Conservation (phyloP, 2,888 invertebrate genomes). For the Miltochrista miniata region DNA sequence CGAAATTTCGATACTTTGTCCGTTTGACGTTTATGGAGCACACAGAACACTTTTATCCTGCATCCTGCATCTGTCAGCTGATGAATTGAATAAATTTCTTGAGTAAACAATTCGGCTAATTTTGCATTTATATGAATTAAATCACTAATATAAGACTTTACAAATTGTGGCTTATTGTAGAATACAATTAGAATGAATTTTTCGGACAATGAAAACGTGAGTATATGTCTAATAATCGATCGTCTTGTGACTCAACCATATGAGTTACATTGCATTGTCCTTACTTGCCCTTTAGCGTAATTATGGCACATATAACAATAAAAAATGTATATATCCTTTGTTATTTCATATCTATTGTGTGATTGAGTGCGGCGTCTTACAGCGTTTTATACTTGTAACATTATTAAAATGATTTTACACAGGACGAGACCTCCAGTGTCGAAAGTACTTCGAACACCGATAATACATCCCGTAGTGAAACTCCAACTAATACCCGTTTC, state of each 20-base stretch:
- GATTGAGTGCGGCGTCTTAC: neutral
- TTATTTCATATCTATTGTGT: neutral
- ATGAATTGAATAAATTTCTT: slow-evolving; percentile 26
- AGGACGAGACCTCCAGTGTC: slow-evolving; percentile 91
- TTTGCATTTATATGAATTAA: slow-evolving; percentile 23
- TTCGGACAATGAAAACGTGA: slow-evolving; percentile 79
- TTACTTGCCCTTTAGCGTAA: slow-evolving; percentile 11
- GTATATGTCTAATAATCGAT: slow-evolving; percentile 40
- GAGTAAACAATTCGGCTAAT: neutral
- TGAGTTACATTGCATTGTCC: slow-evolving; percentile 12
- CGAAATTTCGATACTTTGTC: slow-evolving; percentile 60
- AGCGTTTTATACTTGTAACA: neutral
- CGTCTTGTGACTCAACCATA: slow-evolving; percentile 12
- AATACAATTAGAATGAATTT: slow-evolving; percentile 58
- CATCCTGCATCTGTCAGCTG: slow-evolving; percentile 50
- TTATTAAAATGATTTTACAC: neutral
- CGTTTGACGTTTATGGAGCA: slow-evolving; percentile 32
- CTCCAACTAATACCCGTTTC: slow-evolving; percentile 88
- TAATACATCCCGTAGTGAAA: slow-evolving; percentile 91
- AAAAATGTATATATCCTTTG: neutral
- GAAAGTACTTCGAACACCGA: slow-evolving; percentile 92
- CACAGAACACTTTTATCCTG: too few species aligned
- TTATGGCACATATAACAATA: neutral
- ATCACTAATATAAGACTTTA: slow-evolving; percentile 7
- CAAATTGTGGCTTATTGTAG: neutral